Evolutionary conservation across 2,113 vertebrate genomes (phyloP).

Genomic region (Pithys albifrons): DNA sequence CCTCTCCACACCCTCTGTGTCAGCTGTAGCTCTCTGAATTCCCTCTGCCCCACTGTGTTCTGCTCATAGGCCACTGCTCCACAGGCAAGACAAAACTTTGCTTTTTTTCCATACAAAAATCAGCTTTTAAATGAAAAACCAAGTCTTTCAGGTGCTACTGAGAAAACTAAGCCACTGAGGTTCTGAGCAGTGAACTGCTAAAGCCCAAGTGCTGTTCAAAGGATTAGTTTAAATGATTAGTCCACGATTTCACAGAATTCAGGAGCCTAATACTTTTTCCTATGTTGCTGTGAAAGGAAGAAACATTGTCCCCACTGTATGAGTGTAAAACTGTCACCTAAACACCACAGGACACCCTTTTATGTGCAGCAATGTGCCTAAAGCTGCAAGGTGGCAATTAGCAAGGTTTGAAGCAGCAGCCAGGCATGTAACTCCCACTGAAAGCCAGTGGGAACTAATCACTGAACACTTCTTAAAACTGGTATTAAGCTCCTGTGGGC

Average conservation of each 20-base stretch:
- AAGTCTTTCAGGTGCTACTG: background rate
- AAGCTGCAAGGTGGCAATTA: background rate
- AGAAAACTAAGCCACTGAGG: background rate
- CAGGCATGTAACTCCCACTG: background rate
- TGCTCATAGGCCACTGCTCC: rapidly evolving
- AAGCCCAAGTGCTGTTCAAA: background rate
- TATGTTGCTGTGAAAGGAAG: background rate
- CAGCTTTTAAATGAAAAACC: background rate
- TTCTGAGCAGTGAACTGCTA: background rate
- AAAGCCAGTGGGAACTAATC: background rate
- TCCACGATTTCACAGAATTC: background rate
- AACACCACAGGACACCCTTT: background rate
- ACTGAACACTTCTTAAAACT: background rate
- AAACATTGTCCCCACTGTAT: background rate
- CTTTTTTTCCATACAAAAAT: background rate
- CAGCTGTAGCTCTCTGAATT: rapidly evolving
- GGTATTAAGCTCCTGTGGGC: background rate
- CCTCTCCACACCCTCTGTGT: background rate
- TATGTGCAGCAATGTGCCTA: background rate
- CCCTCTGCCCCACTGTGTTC: background rate
- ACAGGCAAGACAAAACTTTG: background rate
- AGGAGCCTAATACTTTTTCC: background rate
- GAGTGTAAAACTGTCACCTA: background rate
- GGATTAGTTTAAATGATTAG: background rate
- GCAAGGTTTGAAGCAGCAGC: background rate